phyloP scores from a whole-genome alignment of 2,113 vertebrate genomes.

The Heliornis fulica region DNA sequence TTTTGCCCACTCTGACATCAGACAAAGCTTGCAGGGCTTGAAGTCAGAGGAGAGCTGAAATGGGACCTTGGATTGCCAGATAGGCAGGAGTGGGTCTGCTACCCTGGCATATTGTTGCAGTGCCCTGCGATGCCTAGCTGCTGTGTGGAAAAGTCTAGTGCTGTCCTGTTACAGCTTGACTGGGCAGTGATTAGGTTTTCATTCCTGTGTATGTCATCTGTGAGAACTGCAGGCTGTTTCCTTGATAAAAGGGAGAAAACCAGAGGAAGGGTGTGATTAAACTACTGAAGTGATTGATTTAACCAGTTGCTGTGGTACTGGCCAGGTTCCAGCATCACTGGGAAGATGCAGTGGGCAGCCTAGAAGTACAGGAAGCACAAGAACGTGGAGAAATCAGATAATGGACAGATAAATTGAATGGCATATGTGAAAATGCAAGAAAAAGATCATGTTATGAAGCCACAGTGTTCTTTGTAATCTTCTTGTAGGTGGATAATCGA shows the following conservation, averaged over 20 bases:
- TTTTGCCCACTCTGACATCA: neutral
- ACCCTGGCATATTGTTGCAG: neutral
- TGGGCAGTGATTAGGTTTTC: neutral
- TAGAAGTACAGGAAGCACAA: neutral
- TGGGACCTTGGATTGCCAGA: neutral
- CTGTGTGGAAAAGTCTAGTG: neutral
- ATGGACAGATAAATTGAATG: neutral
- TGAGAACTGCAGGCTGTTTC: slow-evolving; percentile 11
- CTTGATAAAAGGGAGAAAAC: neutral
- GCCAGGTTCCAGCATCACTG: neutral
- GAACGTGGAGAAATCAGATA: neutral
- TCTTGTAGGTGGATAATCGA: neutral
- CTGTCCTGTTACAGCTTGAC: accelerated
- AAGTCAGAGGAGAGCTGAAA: neutral
- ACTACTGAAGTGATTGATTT: slow-evolving; percentile 17
- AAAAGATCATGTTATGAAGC: neutral
- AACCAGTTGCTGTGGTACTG: neutral
- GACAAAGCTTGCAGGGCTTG: neutral
- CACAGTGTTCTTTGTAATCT: neutral
- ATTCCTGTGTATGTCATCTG: neutral
- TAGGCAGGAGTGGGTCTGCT: neutral
- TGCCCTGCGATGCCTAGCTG: neutral
- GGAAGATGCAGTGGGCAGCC: neutral
- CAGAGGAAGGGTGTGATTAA: slow-evolving; percentile 26
- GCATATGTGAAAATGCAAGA: neutral